These are phyloP conservation scores for Anabacerthia variegaticeps DNA, from an alignment of 2,797 vertebrate genomes.

Conservation along the genomic window DNA sequence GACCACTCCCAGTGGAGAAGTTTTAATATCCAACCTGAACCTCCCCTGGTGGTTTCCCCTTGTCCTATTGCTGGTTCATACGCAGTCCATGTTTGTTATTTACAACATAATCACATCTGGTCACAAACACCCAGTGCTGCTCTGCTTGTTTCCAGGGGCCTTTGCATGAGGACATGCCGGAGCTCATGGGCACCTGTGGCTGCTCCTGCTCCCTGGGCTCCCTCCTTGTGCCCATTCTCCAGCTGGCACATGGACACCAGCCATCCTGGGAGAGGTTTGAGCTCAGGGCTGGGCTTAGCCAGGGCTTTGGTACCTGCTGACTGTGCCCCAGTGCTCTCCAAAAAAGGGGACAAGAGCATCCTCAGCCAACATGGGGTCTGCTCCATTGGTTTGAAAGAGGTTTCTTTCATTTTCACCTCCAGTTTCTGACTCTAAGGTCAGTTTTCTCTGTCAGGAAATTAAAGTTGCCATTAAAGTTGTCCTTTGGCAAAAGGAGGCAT, in stretches of 20 bases:
- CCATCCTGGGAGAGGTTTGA: neutral
- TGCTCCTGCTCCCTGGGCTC: neutral
- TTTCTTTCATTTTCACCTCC: neutral
- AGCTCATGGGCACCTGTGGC: neutral
- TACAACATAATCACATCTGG: neutral
- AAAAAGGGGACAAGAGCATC: neutral
- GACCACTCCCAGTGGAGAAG: no score
- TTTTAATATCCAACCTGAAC: neutral
- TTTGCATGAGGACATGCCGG: fast-evolving
- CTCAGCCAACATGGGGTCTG: fast-evolving
- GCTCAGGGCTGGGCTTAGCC: neutral
- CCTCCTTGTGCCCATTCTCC: neutral
- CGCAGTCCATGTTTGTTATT: neutral
- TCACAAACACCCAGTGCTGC: neutral
- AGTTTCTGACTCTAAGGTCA: neutral
- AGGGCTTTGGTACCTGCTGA: neutral
- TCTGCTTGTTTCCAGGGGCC: neutral
- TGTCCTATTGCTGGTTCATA: neutral
- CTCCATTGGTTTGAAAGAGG: neutral
- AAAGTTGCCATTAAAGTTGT: neutral
- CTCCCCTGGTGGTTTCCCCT: neutral
- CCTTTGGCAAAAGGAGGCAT: neutral
- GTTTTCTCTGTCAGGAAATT: neutral
- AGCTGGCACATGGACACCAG: no score
- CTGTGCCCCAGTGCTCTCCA: neutral